phyloP scores from a whole-genome alignment of 2,797 vertebrate species.

The Rhinichthys osculus region DNA sequence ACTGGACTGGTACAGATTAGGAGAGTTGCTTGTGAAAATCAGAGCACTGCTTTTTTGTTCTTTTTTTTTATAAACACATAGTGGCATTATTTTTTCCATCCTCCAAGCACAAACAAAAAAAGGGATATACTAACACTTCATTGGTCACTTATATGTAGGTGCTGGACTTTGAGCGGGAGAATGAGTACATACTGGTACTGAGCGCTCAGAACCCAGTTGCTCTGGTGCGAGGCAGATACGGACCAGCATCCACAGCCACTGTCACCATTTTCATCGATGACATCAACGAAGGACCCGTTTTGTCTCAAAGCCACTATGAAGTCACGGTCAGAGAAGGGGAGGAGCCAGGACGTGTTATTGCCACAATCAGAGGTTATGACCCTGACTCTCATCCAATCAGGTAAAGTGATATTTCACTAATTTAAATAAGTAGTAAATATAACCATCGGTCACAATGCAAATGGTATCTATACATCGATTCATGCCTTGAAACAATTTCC shows the following conservation, averaged over 20 bases:
- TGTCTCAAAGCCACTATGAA: constrained; percentile 83
- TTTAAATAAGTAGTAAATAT: not conserved
- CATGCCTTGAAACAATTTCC: not conserved
- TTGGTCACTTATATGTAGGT: constrained; percentile 69
- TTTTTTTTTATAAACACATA: constrained; percentile 2
- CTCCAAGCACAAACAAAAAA: not conserved
- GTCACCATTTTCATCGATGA: constrained; percentile 83
- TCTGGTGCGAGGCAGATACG: constrained; percentile 80
- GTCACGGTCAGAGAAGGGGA: constrained; percentile 81
- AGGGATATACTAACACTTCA: not conserved
- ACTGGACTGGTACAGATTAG: not conserved
- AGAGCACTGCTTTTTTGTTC: not conserved
- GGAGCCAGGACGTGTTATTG: constrained; percentile 81
- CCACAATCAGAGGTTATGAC: constrained; percentile 81
- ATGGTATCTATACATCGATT: not conserved
- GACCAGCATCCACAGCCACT: constrained; percentile 82
- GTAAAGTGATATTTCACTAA: constrained; percentile 52
- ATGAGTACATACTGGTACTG: constrained; percentile 82
- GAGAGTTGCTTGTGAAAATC: not conserved
- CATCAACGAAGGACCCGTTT: constrained; percentile 78
- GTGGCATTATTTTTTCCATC: not conserved
- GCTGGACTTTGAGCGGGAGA: constrained; percentile 85
- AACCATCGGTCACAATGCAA: not conserved
- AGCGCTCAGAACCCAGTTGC: constrained; percentile 80
- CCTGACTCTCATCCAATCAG: constrained; percentile 80